Base-by-base conservation (phyloP, 2,113 vertebrate genomes). In the Etia nguti region DNA sequence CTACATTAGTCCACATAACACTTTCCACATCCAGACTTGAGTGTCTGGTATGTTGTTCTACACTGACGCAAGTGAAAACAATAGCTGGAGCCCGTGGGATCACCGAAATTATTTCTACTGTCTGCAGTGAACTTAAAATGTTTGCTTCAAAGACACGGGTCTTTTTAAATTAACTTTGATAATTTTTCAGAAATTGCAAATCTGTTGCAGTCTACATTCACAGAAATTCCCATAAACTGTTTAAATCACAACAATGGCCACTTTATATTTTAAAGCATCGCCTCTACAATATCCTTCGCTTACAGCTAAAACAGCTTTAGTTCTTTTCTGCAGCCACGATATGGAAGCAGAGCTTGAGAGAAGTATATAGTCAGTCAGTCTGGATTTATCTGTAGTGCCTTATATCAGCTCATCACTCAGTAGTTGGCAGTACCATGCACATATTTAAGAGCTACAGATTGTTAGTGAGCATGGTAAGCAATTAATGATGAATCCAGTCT, bases 401-500 rank as follows among this genome's bases (percentile, higher is more conserved):
- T 15, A 18, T 79, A 73, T 75, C 43, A 86, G 60, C 56, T 29
- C 54, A 46, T 81, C 52, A 43, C 31, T 89, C 79, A 86, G 79
- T 56, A 79, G 65, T 38, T 85, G 79, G 79, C 86, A 62, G 82
- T 86, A 84, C 68, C 29, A 54, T 50, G 48, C 79, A 81, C 56
- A 77, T 34, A 73, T 77, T 68, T 68, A 86, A 84, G 77, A 84
- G 34, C 9, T 57, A 13, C 85, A 92, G 59, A 81, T 81, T 90
- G 87, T 50, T 87, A 55, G 22, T 41, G 68, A 90, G 31, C 89
- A 80, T 20, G 31, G 29, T 77, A 75, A 84, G 62, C 60, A 89
- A 88, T 90, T 89, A 88, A 90, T 92, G 86, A 91, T 88, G 62
- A 88, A 89, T 87, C 73, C 56, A 83, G 38, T 90, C 79, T 82